These are phyloP conservation scores for Clarias magur DNA, from an alignment of 2,113 vertebrate species.

Conservation along the genomic window DNA sequence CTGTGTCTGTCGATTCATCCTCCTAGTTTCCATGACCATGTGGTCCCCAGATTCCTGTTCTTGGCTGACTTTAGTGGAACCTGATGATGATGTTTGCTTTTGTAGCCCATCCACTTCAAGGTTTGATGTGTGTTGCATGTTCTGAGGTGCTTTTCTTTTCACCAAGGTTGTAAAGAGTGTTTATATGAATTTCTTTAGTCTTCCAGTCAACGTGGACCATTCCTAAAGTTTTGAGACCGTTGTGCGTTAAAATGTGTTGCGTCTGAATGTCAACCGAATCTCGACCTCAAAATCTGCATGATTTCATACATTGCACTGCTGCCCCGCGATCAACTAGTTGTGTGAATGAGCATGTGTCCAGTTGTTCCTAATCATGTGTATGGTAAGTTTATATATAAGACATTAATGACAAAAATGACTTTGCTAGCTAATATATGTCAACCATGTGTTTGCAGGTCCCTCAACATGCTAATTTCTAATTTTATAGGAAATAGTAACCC, in stretches of 20 bases:
- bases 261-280: background rate
- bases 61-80: background rate
- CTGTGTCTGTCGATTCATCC: background rate
- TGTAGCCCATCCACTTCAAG: background rate
- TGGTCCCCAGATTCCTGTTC: no score
- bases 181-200: background rate
- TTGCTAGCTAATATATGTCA: background rate
- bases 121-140: background rate
- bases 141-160: background rate
- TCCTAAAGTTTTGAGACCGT: background rate
- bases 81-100: background rate
- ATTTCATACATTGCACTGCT: background rate
- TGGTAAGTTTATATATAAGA: background rate
- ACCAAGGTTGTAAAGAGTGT: background rate
- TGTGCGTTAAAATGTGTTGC: background rate
- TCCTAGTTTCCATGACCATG: background rate
- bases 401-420: background rate
- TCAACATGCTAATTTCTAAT: background rate
- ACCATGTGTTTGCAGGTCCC: background rate
- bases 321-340: background rate
- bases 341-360: background rate
- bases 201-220: background rate
- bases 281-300: background rate
- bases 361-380: background rate
- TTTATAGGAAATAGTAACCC: background rate